Evolutionary conservation across 2,888 invertebrate species (phyloP).

Genomic region (Papilio demoleus): DNA sequence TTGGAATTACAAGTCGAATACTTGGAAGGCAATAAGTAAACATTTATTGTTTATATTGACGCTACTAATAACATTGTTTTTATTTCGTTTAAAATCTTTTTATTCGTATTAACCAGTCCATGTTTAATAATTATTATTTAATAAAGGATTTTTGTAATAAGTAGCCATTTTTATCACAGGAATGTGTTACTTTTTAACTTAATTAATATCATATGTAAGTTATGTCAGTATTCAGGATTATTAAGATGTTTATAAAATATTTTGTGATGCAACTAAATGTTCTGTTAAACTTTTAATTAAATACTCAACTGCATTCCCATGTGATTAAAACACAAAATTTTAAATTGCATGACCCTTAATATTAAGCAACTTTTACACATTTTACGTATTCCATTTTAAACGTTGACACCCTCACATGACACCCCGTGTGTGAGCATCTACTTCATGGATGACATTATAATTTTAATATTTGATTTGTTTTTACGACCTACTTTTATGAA

Average conservation of each 20-base stretch:
- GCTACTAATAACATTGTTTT: too few species aligned
- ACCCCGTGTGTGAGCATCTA: background rate
- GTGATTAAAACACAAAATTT: slow-evolving; percentile 15
- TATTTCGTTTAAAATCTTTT: too few species aligned
- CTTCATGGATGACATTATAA: background rate
- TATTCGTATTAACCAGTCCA: too few species aligned
- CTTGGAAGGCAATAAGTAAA: too few species aligned
- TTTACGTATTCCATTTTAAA: background rate
- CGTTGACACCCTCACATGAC: background rate
- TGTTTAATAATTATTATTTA: too few species aligned
- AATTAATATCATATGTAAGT: too few species aligned
- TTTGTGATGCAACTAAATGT: background rate
- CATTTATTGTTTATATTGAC: too few species aligned
- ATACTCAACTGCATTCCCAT: background rate
- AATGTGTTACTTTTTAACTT: too few species aligned
- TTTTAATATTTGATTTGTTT: background rate
- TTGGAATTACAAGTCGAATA: too few species aligned
- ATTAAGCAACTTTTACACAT: background rate
- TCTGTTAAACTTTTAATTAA: slow-evolving; percentile 31
- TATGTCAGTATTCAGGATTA: too few species aligned
- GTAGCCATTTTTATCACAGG: too few species aligned
- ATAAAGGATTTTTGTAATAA: too few species aligned
- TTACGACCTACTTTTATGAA: background rate
- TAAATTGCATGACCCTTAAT: slow-evolving; percentile 2
- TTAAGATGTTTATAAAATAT: background rate